Evolutionary conservation across 2,113 vertebrate genomes (phyloP).

Genomic region (Xyrauchen texanus): DNA sequence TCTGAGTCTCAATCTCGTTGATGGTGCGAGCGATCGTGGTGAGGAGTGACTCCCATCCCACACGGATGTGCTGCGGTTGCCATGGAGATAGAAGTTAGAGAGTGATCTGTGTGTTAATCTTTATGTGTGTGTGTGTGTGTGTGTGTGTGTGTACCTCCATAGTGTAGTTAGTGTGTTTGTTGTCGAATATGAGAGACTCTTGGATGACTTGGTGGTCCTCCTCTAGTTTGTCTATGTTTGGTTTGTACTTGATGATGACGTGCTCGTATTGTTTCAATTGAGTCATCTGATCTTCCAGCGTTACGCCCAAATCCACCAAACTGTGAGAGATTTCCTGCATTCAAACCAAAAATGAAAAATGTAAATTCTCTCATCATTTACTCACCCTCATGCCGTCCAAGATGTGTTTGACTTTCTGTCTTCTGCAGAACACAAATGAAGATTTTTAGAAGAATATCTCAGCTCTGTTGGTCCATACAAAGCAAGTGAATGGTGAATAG

Average conservation of each 20-base stretch:
- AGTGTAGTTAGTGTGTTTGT: slow-evolving; percentile 87
- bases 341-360: not conserved
- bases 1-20: slow-evolving; percentile 89
- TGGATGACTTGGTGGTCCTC: slow-evolving; percentile 89
- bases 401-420: no score
- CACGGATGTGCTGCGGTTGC: slow-evolving; percentile 81
- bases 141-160: slow-evolving; percentile 78
- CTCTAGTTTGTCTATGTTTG: slow-evolving; percentile 89
- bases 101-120: not conserved
- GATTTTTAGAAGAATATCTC: no score
- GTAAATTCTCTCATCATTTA: not conserved
- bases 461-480: no score
- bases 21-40: slow-evolving; percentile 88
- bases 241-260: slow-evolving; percentile 88
- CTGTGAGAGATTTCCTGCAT: slow-evolving; percentile 83
- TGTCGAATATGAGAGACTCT: slow-evolving; percentile 87
- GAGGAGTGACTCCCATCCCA: slow-evolving; percentile 86
- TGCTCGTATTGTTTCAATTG: slow-evolving; percentile 86
- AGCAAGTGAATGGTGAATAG: no score
- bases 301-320: slow-evolving; percentile 79
- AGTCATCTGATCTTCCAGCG: slow-evolving; percentile 89
- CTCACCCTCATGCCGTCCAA: not conserved
- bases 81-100: not conserved
- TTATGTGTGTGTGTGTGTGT: not conserved
- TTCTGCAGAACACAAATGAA: no score